Percentiles rank a stretch among this genome's conserved stretches.
These are phyloP conservation scores for Ianthella basta DNA, from an alignment of 37 sponge, comb jelly and placozoan genomes.

Conservation along the genomic window DNA sequence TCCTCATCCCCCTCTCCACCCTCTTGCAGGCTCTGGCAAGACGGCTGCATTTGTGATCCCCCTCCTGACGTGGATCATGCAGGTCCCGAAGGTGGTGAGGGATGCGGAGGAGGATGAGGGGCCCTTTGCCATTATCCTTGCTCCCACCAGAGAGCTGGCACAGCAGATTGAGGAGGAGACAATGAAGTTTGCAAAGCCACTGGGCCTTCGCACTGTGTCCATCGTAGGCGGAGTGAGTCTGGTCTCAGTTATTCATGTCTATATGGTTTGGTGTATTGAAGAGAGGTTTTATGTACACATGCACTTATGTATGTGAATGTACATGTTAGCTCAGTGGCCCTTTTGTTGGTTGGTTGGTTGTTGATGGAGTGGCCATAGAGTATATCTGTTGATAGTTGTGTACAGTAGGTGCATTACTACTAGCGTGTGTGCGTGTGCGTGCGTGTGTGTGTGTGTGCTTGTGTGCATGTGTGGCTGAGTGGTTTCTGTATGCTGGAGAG, in stretches of 20 bases:
- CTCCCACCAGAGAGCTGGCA: constrained; percentile 97
- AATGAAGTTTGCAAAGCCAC: constrained; percentile 86
- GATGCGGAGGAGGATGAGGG: constrained; percentile 94
- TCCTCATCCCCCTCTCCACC: too few species aligned
- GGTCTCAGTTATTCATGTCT: neutral
- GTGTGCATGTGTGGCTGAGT: neutral
- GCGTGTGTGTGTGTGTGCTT: neutral
- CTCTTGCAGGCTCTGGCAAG: constrained; percentile 87
- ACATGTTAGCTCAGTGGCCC: too few species aligned
- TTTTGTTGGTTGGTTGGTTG: too few species aligned
- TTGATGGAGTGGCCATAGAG: too few species aligned
- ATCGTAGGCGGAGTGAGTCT: constrained; percentile 86
- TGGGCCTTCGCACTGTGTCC: constrained; percentile 88
- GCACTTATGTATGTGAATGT: neutral
- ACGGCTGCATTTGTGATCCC: constrained; percentile 98
- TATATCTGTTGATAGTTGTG: too few species aligned
- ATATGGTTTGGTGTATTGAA: neutral
- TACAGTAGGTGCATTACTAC: neutral
- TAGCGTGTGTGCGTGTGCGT: constrained; percentile 1
- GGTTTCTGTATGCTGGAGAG: neutral
- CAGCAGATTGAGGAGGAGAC: constrained; percentile 99
- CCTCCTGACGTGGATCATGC: constrained; percentile 92
- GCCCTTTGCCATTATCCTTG: constrained; percentile 96
- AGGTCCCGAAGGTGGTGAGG: constrained; percentile 87
- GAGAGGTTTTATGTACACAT: neutral